Evolutionary conservation across 92 coral and sea anemone species (phyloP).

Genomic region (Galaxea fascicularis): DNA sequence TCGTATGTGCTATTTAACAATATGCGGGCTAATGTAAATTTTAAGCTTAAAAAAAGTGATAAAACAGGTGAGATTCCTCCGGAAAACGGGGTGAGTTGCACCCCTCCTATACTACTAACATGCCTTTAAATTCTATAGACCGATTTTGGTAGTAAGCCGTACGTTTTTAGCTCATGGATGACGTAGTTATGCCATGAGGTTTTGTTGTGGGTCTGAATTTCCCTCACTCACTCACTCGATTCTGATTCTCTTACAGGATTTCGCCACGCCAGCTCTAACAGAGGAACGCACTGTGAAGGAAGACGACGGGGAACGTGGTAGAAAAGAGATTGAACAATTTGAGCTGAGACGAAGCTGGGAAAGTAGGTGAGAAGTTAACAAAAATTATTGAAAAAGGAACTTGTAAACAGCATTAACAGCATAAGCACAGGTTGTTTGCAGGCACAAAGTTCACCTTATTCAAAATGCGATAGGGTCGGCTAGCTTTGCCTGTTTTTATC

Average conservation of each 20-base stretch:
- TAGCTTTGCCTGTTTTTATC: no score
- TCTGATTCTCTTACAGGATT: constrained; percentile 77
- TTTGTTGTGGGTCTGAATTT: no score
- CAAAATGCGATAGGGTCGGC: no score
- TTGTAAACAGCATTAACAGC: not conserved
- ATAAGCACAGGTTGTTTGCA: not conserved
- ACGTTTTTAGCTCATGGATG: no score
- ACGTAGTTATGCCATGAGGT: no score
- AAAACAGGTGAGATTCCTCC: no score
- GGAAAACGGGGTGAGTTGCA: no score
- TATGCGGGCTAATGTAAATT: no score
- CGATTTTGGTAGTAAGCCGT: not conserved
- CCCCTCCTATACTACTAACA: no score
- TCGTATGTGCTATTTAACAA: no score
- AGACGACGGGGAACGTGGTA: constrained; percentile 52
- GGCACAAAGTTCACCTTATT: not conserved
- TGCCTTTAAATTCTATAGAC: not conserved
- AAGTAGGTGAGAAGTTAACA: constrained; percentile 55
- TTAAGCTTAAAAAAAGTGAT: no score
- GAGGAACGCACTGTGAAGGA: constrained; percentile 63
- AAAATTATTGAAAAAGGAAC: not conserved
- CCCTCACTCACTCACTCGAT: no score
- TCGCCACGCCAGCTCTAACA: constrained; percentile 85
- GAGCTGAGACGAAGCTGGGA: constrained; percentile 87
- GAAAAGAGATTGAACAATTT: constrained; percentile 72